Percentiles rank a stretch among this genome's conserved stretches.
These are phyloP conservation scores for Xenopus tropicalis DNA, from an alignment of 2,113 vertebrate species.

Conservation along the genomic window DNA sequence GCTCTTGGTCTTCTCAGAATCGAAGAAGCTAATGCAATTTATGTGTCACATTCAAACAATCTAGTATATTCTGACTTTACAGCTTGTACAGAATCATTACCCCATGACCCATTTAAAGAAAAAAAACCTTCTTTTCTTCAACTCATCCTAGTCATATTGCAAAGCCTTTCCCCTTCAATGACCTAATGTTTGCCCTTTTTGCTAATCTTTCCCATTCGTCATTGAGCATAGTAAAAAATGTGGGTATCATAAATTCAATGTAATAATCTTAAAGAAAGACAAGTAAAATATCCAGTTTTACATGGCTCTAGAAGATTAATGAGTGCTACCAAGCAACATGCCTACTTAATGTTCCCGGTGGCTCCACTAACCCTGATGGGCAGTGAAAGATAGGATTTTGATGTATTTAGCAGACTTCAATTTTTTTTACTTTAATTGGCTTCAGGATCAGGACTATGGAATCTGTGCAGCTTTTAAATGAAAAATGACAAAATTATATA, in stretches of 20 bases:
- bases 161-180: too few relatives aligned
- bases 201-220: too few relatives aligned
- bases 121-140: neutral
- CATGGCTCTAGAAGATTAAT: slow-evolving; percentile 30
- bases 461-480: neutral
- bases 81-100: slow-evolving; percentile 20
- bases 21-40: slow-evolving; percentile 3
- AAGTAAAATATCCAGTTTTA: slow-evolving; percentile 25
- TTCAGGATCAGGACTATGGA: slow-evolving; percentile 15
- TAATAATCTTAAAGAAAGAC: slow-evolving; percentile 22
- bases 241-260: slow-evolving; percentile 28
- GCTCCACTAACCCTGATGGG: slow-evolving; percentile 25
- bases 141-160: too few relatives aligned
- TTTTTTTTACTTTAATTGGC: slow-evolving; percentile 32
- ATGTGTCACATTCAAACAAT: slow-evolving; percentile 23
- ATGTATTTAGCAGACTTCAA: slow-evolving; percentile 27
- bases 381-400: slow-evolving; percentile 27
- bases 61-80: slow-evolving; percentile 13
- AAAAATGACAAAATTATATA: too few relatives aligned
- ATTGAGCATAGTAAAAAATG: too few relatives aligned
- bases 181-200: too few relatives aligned
- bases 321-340: slow-evolving; percentile 12
- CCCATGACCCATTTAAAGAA: slow-evolving; percentile 16
- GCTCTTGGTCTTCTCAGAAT: neutral
- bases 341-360: slow-evolving; percentile 23